Base-by-base conservation (phyloP, 1,140 invertebrate species). In the Solen grandis region DNA sequence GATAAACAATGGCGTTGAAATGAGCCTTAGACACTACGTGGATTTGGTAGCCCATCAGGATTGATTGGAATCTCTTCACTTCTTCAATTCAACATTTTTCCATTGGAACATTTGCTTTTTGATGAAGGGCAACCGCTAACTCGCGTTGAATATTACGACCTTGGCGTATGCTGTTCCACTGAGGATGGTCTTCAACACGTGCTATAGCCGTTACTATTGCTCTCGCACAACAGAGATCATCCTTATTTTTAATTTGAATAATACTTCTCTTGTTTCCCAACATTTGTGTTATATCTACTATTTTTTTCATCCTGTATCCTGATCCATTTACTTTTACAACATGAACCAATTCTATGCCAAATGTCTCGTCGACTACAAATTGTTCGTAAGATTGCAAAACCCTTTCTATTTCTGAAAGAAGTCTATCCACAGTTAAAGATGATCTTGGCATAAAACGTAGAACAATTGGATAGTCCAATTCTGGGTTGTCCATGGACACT, bases 1-100 rank as follows among this genome's bases (percentile, higher is more conserved):
- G 27, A 35, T 55, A 72, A n/a, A 72, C 31, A 33, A 72, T 72
- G 46, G 50, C 68, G 68, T 72, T 72, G 25, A 72, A 72, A 36
- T 72, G 50, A 22, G n/a, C 66, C 35, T 69, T 69, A 2, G 66
- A 69, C 16, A 69, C 5, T 14, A 69, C 66, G 14, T 55, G 50
- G 1, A 35, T 22, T 33, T 57, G 46, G 5, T 72, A 55, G 27
- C n/a, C 57, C 4, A 29, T 46, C n/a, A 55, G 16, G 29, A 36
- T 19, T 3, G 50, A 27, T 52, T 72, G 68, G 29, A 72, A 72
- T 27, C 10, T 57, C 31, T 72, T 72, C 10, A 72, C 46, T 52
- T 72, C 68, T 8, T 72, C 68, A 35, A 72, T 35, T 2, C 52
- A 46, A 57, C 68, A 72, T 36, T 55, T 55, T 25, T 19, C 31